phyloP scores from a whole-genome alignment of 2,113 vertebrate species.

The Brevimyrus niger region DNA sequence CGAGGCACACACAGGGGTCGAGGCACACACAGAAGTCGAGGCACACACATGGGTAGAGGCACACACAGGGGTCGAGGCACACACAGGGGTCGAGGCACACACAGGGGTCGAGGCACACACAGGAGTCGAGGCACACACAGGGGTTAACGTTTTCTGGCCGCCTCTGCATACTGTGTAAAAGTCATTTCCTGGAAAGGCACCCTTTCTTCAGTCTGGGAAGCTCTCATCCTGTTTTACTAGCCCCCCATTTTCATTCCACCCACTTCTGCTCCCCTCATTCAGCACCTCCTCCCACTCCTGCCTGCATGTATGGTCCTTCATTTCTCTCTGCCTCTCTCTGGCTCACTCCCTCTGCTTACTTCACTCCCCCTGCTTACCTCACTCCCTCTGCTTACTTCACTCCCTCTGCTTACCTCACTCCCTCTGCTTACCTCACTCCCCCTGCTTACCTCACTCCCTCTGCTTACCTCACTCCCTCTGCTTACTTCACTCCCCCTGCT shows the following conservation, averaged over 20 bases:
- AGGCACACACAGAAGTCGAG: too few relatives aligned
- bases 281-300: background rate
- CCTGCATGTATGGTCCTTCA: background rate
- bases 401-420: background rate
- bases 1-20: too few relatives aligned
- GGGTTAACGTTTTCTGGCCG: slow-evolving; percentile 36
- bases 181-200: slow-evolving; percentile 48
- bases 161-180: slow-evolving; percentile 37
- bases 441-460: too few relatives aligned
- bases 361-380: too few relatives aligned
- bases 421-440: background rate
- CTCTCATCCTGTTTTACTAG: slow-evolving; percentile 35
- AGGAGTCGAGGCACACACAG: background rate
- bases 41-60: too few relatives aligned
- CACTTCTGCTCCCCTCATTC: background rate
- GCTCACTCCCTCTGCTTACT: too few relatives aligned
- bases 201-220: slow-evolving; percentile 35
- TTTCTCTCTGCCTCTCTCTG: background rate
- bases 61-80: too few relatives aligned
- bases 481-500: too few relatives aligned
- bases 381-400: too few relatives aligned
- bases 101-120: too few relatives aligned
- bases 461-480: too few relatives aligned
- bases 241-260: background rate
- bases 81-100: too few relatives aligned